These are phyloP conservation scores for Nestor notabilis DNA, from an alignment of 2,113 vertebrate species.

Conservation along the genomic window DNA sequence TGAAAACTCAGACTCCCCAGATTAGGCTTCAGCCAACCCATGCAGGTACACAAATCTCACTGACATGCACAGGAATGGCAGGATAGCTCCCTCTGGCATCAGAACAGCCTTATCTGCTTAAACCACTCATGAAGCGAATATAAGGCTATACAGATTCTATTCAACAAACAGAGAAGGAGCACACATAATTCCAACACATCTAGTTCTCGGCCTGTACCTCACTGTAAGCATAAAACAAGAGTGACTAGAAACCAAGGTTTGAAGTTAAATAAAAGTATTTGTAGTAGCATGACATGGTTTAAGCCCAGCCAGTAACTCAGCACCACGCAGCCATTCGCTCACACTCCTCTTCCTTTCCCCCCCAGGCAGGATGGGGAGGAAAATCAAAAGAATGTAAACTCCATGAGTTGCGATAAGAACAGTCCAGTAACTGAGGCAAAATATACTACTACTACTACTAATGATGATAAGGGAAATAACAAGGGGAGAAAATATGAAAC, in stretches of 20 bases:
- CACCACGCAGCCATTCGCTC: not conserved
- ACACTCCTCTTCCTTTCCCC: not conserved
- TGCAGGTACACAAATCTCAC: not conserved
- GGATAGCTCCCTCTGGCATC: not conserved
- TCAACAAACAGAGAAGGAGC: not conserved
- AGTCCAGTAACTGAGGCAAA: not conserved
- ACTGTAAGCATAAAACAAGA: not conserved
- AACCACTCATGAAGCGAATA: not conserved
- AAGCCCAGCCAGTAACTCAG: not conserved
- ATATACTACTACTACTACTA: not conserved
- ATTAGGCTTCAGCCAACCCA: not conserved
- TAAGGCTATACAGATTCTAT: not conserved
- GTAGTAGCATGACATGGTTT: not conserved
- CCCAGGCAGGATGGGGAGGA: not conserved
- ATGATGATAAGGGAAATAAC: not conserved
- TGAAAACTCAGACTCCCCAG: not conserved
- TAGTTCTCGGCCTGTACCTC: not conserved
- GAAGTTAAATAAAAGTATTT: not conserved
- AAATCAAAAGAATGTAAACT: not conserved
- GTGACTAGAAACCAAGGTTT: not conserved
- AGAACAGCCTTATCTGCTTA: not conserved
- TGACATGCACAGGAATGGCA: not conserved
- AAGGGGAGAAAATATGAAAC: not conserved
- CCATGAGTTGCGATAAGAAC: not conserved
- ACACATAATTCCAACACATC: not conserved